A percentile compares a stretch with the other conserved stretches of the same genome.
phyloP scores from a whole-genome alignment of 2,888 invertebrate species.

The Cetonia aurata region DNA sequence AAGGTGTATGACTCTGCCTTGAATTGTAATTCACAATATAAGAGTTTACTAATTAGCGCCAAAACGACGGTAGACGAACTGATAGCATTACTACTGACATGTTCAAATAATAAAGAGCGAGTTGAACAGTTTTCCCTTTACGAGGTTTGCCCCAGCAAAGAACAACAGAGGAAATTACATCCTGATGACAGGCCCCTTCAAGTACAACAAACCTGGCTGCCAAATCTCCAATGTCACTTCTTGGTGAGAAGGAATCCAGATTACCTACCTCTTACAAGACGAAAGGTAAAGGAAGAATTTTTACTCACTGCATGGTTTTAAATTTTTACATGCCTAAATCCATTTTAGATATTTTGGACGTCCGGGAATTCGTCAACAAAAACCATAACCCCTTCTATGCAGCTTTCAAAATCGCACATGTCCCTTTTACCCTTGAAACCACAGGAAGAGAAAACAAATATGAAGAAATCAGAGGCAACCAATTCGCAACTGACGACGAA shows the following conservation, averaged over 20 bases:
- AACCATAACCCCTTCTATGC: conserved; percentile 64
- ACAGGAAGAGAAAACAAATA: conserved; percentile 58
- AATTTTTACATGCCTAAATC: conserved; percentile 16
- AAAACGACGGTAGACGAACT: conserved; percentile 91
- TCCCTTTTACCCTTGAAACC: conserved; percentile 60
- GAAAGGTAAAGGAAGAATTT: conserved; percentile 59
- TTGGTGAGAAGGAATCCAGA: conserved; percentile 86
- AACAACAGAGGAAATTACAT: conserved; percentile 89
- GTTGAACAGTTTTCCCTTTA: conserved; percentile 90
- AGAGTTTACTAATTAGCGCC: conserved; percentile 90
- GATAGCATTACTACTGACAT: conserved; percentile 84
- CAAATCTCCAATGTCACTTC: conserved; percentile 81
- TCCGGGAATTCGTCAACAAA: conserved; percentile 68
- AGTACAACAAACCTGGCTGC: conserved; percentile 82
- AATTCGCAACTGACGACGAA: conserved; percentile 54
- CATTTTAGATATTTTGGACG: conserved; percentile 71
- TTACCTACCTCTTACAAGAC: conserved; percentile 74
- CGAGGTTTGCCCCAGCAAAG: conserved; percentile 83
- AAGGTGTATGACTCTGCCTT: conserved; percentile 93
- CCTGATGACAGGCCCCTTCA: conserved; percentile 87
- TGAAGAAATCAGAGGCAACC: conserved; percentile 55
- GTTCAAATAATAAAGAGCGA: conserved; percentile 85
- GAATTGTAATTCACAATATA: conserved; percentile 93
- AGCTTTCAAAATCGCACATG: conserved; percentile 64
- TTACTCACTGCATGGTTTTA: no score